A percentile compares a stretch with the other conserved stretches of the same genome.
phyloP scores from a whole-genome alignment of 2,888 invertebrate species.

The Chalcis sispes region DNA sequence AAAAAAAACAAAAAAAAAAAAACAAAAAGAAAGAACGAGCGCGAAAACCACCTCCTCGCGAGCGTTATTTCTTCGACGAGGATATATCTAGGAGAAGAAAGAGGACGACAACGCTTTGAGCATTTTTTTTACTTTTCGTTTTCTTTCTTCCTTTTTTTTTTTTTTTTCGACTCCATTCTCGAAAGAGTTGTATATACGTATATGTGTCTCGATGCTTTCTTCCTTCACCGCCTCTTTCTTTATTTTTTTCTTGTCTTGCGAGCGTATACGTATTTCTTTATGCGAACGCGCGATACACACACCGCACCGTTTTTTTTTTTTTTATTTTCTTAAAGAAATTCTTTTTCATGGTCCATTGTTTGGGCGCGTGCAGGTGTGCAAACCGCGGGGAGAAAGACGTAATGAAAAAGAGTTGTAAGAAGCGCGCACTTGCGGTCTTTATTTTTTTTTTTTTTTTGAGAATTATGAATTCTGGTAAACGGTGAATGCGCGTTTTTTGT shows the following conservation, averaged over 20 bases:
- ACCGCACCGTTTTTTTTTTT: slow-evolving; percentile 9
- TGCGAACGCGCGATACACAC: slow-evolving; percentile 25
- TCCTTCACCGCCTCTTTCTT: neutral
- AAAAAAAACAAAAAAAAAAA: neutral
- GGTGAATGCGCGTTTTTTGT: too few relatives aligned
- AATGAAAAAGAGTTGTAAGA: too few relatives aligned
- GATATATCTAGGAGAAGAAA: slow-evolving; percentile 49
- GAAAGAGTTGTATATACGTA: too few relatives aligned
- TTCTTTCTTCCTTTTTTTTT: neutral
- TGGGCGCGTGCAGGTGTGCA: neutral
- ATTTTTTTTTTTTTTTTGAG: too few relatives aligned
- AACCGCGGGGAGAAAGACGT: neutral
- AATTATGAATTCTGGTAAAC: too few relatives aligned
- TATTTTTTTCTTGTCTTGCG: neutral
- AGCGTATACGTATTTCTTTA: neutral
- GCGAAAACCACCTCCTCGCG: slow-evolving; percentile 20
- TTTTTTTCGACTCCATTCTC: neutral
- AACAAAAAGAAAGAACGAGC: neutral
- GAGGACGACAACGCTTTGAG: slow-evolving; percentile 28
- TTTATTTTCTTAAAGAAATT: too few relatives aligned
- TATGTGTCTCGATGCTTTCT: too few relatives aligned
- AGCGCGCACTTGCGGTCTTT: too few relatives aligned
- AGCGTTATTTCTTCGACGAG: slow-evolving; percentile 1
- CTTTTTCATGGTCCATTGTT: neutral
- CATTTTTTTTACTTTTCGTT: neutral